Evolutionary conservation across 2,797 vertebrate species (phyloP).

Genomic region (Gymnopithys bicolor): DNA sequence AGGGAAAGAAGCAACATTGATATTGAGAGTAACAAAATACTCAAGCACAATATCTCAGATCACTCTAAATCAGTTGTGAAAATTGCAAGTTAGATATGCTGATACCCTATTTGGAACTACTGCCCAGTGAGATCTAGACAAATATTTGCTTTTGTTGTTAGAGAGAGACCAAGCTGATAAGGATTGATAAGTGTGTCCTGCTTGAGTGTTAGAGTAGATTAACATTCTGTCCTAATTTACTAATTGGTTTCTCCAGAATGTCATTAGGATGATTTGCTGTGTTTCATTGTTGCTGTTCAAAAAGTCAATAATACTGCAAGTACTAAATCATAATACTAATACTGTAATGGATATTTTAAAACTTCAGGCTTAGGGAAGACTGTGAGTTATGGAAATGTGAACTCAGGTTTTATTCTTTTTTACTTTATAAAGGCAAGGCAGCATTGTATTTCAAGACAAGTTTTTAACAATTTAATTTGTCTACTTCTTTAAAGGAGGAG

Average conservation of each 20-base stretch:
- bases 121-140: not conserved
- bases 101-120: not conserved
- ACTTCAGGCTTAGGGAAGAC: not conserved
- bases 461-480: not conserved
- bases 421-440: not conserved
- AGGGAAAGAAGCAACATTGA: not conserved
- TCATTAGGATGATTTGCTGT: conserved; percentile 27
- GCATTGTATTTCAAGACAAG: not conserved
- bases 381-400: not conserved
- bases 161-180: not conserved
- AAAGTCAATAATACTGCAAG: conserved; percentile 22
- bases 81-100: not conserved
- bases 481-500: not conserved
- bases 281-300: not conserved
- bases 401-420: not conserved
- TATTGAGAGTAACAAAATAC: not conserved
- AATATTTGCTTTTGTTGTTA: conserved; percentile 35
- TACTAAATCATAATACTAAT: not conserved
- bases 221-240: conserved; percentile 27
- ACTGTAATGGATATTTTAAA: not conserved
- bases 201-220: conserved; percentile 1
- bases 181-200: conserved; percentile 19
- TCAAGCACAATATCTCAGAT: not conserved
- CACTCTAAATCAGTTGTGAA: not conserved
- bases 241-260: conserved; percentile 35